Evolutionary conservation across 2,113 vertebrate species (phyloP).

Genomic region (Cynoglossus semilaevis): DNA sequence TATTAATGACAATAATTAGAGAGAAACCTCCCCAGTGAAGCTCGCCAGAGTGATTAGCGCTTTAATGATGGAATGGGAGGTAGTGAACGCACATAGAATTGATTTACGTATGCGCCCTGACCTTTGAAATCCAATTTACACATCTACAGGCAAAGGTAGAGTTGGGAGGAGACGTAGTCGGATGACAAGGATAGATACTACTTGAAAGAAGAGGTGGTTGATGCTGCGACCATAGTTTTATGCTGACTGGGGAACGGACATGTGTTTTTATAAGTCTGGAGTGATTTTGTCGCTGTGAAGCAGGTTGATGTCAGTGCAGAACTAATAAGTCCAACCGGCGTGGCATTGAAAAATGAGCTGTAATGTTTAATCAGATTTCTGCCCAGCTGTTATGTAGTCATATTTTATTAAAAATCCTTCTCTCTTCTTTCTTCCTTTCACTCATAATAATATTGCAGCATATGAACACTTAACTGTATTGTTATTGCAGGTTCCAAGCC

Average conservation of each 20-base stretch:
- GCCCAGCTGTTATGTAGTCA: conserved; percentile 20
- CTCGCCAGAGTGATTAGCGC: conserved; percentile 75
- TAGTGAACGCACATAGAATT: conserved; percentile 69
- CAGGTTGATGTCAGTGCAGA: conserved; percentile 24
- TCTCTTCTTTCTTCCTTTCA: conserved; percentile 29
- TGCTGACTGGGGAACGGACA: conserved; percentile 34
- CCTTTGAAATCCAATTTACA: conserved; percentile 77
- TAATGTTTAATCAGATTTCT: conserved; percentile 32
- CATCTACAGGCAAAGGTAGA: conserved; percentile 66
- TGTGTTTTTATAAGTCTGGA: conserved; percentile 44
- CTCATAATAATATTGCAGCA: conserved; percentile 15
- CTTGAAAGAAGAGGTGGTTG: conserved; percentile 46
- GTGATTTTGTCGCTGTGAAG: conserved; percentile 38
- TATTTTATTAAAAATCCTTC: conserved; percentile 35
- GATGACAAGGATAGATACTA: conserved; percentile 66
- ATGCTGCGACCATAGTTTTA: conserved; percentile 60
- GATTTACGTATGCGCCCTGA: conserved; percentile 76
- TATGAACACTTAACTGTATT: conserved; percentile 23
- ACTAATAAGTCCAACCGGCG: conserved; percentile 29
- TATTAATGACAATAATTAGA: conserved; percentile 81
- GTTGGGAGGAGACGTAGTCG: conserved; percentile 60
- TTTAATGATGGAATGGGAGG: conserved; percentile 76
- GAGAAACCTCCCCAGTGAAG: conserved; percentile 71
- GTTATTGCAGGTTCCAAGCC: conserved; percentile 92
- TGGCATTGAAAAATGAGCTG: conserved; percentile 39